phyloP scores from a whole-genome alignment of 1,140 invertebrate genomes.

The Mizuhopecten yessoensis region DNA sequence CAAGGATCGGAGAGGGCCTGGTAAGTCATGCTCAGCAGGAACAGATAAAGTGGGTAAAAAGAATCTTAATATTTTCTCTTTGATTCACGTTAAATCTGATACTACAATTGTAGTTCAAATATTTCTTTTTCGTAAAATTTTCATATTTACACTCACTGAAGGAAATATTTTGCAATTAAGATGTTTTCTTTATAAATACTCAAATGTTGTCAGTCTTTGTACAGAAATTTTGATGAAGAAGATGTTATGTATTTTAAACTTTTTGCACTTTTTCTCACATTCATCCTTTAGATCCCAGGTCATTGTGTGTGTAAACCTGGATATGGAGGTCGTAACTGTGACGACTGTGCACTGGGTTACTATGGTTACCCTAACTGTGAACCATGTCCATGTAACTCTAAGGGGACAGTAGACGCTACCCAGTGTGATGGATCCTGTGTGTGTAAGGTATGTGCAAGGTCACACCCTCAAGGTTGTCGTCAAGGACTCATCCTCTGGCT shows the following conservation, averaged over 20 bases:
- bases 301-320: conserved; percentile 81
- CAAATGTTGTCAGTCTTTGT: too few relatives aligned
- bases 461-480: not conserved
- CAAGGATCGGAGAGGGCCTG: conserved; percentile 67
- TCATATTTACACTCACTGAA: too few relatives aligned
- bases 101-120: too few relatives aligned
- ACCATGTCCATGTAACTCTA: conserved; percentile 78
- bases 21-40: conserved; percentile 63
- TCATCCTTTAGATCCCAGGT: conserved; percentile 81
- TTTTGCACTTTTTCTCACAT: too few relatives aligned
- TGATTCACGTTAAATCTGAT: not conserved
- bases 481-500: not conserved
- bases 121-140: not conserved
- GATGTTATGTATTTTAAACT: not conserved
- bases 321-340: conserved; percentile 79
- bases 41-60: too few relatives aligned
- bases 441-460: conserved; percentile 77
- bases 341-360: conserved; percentile 88
- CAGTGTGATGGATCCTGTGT: conserved; percentile 77
- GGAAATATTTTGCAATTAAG: too few relatives aligned
- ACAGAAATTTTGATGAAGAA: not conserved
- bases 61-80: not conserved
- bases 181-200: not conserved
- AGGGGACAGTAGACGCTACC: conserved; percentile 76
- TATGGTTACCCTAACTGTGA: conserved; percentile 92